Conservation (phyloP, 2,797 vertebrate genomes). For the Pygocentrus nattereri region DNA sequence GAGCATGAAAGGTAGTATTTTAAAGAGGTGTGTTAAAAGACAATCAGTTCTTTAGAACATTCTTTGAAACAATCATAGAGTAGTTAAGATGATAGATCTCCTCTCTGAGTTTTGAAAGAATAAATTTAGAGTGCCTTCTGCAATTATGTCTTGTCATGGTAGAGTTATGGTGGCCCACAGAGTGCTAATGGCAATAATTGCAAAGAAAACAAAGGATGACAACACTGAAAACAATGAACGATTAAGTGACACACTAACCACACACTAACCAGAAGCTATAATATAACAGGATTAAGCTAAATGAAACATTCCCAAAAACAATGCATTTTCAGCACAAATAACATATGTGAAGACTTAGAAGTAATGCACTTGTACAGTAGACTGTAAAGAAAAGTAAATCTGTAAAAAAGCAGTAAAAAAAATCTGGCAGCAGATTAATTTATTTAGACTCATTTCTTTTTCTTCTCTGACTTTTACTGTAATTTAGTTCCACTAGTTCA, state of each 20-base stretch:
- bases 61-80: conserved; percentile 36
- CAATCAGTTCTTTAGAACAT: conserved; percentile 29
- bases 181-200: neutral
- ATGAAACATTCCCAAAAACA: neutral
- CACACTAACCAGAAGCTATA: neutral
- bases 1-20: conserved; percentile 29
- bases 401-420: no score
- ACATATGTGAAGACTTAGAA: no score
- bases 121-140: conserved; percentile 7
- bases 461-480: no score
- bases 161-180: neutral
- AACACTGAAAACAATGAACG: neutral
- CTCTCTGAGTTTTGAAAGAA: conserved; percentile 31
- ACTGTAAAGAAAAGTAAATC: no score
- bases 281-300: neutral
- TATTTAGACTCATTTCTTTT: no score
- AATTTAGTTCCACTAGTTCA: no score
- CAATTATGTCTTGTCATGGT: conserved; percentile 36
- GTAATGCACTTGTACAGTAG: no score
- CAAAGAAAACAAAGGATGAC: conserved; percentile 6
- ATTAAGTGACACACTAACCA: no score
- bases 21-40: conserved; percentile 15
- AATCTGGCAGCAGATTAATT: no score
- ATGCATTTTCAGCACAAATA: neutral
- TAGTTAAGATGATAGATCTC: conserved; percentile 34